Evolutionary conservation across 2,797 vertebrate species (phyloP).

Genomic region (Lacerta viridis): DNA sequence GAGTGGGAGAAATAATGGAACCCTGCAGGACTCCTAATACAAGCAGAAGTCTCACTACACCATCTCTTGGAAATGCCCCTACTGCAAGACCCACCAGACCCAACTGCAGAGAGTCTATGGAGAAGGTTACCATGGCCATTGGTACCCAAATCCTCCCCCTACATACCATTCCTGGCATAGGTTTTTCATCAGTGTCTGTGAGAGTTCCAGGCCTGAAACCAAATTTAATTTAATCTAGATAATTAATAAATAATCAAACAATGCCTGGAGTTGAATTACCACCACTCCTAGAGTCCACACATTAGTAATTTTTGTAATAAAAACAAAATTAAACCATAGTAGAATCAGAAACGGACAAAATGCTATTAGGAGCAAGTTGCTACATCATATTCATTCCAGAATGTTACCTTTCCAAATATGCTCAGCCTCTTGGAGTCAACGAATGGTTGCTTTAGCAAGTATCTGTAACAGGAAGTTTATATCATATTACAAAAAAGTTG

Average conservation of each 20-base stretch:
- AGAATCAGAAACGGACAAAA: background rate
- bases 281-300: background rate
- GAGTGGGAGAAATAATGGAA: background rate
- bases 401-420: conserved; percentile 86
- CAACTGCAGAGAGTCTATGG: background rate
- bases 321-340: background rate
- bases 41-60: background rate
- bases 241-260: background rate
- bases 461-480: conserved; percentile 71
- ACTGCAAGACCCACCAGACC: background rate
- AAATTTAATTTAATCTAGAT: background rate
- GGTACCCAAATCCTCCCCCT: background rate
- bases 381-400: background rate
- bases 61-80: background rate
- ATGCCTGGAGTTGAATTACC: background rate
- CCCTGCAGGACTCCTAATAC: background rate
- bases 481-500: conserved; percentile 21
- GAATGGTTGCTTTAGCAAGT: conserved; percentile 81
- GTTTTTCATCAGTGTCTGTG: background rate
- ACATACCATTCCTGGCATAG: background rate
- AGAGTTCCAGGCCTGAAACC: background rate
- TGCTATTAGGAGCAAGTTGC: background rate
- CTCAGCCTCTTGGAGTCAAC: conserved; percentile 83
- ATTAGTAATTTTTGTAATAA: background rate
- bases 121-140: background rate